phyloP scores from a whole-genome alignment of 2,113 vertebrate species.

The Heloderma charlesbogerti region DNA sequence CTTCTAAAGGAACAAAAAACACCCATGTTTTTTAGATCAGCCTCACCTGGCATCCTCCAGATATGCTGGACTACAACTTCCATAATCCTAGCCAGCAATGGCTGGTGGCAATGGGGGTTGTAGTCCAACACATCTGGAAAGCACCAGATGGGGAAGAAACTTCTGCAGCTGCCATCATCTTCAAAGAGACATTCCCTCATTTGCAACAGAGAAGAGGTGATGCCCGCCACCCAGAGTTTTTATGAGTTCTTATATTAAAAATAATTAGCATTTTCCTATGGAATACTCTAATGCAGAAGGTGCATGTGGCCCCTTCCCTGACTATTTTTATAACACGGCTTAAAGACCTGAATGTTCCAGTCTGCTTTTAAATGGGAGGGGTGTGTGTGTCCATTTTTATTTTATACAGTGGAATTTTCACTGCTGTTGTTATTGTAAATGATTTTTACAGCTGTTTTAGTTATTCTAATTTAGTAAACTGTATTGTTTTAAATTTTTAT shows the following conservation, averaged over 20 bases:
- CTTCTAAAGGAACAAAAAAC: not conserved
- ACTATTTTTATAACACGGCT: not conserved
- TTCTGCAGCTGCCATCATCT: not conserved
- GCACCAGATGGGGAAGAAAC: not conserved
- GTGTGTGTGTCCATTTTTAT: too few relatives aligned
- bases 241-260: not conserved
- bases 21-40: not conserved
- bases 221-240: not conserved
- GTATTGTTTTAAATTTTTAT: too few relatives aligned
- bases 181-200: not conserved
- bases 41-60: not conserved
- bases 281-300: not conserved
- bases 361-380: not conserved
- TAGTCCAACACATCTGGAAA: not conserved
- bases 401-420: not conserved
- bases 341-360: not conserved
- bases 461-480: not conserved
- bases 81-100: not conserved
- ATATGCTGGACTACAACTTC: not conserved
- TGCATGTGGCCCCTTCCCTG: not conserved
- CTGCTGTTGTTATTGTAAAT: not conserved
- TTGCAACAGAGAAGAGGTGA: not conserved
- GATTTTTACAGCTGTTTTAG: not conserved
- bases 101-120: not conserved
- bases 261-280: not conserved